Evolutionary conservation across 1,140 invertebrate species (phyloP), one percentile per base, ranked within the genome.

Genomic region (Zophobas atratus): DNA sequence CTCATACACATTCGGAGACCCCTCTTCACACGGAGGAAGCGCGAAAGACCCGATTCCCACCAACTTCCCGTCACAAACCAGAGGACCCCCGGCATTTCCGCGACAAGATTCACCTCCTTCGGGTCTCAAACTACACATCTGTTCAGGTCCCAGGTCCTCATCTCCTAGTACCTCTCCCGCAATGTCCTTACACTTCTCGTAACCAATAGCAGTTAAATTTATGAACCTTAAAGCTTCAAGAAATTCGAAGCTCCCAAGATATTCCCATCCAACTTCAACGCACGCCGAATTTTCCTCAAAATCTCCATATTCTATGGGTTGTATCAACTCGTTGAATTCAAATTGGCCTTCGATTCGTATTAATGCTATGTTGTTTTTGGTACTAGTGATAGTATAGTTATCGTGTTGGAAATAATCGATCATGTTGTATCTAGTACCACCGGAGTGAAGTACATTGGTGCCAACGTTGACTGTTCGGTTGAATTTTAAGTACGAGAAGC

Each of bases 111-210:
- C 90, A 84, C 90, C 88, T 2, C 90, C 90, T 43, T 84, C 85
- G 77, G 89, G 88, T 4, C 88, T 90, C 1, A 91, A 82, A 0
- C 90, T 90, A 74, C 90, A 91, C 75, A 91, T 88, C 82, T 91
- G 63, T 6, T 70, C 63, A 4, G n/a, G n/a, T 20, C 20, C 63
- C 63, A 46, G 39, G 5, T 48, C 36, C 8, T 32, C 8, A 1
- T 5, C 8, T 32, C 36, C 32, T 33, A 34, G 8, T 20, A 20
- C n/a, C 20, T 57, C 20, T 1, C 55, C 55, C 6, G 34, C 55
- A 33, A 32, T 32, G 20, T 6, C 34, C 34, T 57, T 32, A 57
- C 55, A 57, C 20, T 57, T 33, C 1, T 57, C 55, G 2, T 33
- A 35, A 4, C 32, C 34, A n/a, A 57, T 3, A 2, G 55, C 55